phyloP scores from a whole-genome alignment of 2,888 invertebrate species.

The Lithophane leautieri region DNA sequence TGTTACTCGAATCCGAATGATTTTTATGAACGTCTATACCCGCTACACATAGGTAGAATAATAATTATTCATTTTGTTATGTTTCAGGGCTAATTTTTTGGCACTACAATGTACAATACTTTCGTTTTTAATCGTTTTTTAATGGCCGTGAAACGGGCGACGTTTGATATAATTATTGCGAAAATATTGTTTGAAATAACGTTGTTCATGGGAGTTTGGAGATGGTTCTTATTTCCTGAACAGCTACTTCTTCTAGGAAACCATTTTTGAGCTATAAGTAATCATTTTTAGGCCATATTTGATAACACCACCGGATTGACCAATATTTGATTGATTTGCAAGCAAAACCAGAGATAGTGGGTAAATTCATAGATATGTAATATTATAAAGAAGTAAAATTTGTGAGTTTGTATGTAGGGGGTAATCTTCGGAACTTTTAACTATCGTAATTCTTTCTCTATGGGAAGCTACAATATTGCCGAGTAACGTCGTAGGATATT shows the following conservation, averaged over 20 bases:
- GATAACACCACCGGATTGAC: no score
- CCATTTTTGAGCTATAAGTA: not conserved
- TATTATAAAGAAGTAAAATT: no score
- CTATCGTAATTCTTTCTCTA: no score
- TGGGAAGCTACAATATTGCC: no score
- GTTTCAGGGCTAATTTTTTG: conserved; percentile 8
- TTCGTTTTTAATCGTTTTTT: conserved; percentile 12
- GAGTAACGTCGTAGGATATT: no score
- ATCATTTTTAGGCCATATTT: not conserved
- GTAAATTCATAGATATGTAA: not conserved
- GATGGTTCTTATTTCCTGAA: not conserved
- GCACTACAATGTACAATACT: not conserved
- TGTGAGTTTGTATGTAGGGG: no score
- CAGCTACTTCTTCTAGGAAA: not conserved
- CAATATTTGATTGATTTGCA: not conserved
- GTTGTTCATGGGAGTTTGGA: not conserved
- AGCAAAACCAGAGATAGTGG: not conserved
- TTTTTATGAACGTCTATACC: conserved; percentile 41
- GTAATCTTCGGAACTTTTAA: no score
- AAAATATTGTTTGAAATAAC: not conserved
- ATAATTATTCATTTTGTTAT: conserved; percentile 18
- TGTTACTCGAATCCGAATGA: conserved; percentile 45
- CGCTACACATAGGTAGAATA: conserved; percentile 10
- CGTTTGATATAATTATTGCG: not conserved
- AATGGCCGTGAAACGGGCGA: not conserved